Base-by-base conservation (phyloP, 2,888 invertebrate genomes). In the Onthophagus sagittarius region DNA sequence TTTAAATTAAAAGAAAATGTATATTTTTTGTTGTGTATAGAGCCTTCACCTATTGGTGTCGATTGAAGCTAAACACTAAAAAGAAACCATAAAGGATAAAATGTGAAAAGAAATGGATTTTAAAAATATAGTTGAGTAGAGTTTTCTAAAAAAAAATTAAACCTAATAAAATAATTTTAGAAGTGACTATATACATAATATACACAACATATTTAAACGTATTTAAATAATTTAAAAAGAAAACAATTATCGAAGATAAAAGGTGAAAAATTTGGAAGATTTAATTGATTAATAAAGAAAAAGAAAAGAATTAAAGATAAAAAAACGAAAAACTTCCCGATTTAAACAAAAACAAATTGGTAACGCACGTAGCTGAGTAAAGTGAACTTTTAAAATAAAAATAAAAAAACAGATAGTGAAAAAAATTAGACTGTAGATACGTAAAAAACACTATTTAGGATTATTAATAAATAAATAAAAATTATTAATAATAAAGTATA, bases 311-410 rank as follows among this genome's bases (percentile, higher is more conserved):
- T 9, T 53, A 53, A 53, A 53, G 39, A 4, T 15, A 64, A 64
- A 67, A 53, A 62, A 69, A 73, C 70, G 53, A 63, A 31, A 63
- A 73, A 73, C 71, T 71, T 73, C 71, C 73, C 73, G 71, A 71
- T 23, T 23, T n/a, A 72, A 71, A 73, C 33, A 69, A 5, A 32
- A 15, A 69, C 6, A 15, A 69, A 69, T 11, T 32, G 53, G 53
- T 62, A 70, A 14, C 70, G 70, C 70, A 70, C 70, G 67, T 67
- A 67, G 67, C 67, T 67, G 23, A 64, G 32, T 70, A 70, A 62
- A 62, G 33, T 70, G 14, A 70, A 62, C 53, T 23, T 67, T 67
- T 31, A 67, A 23, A 23, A 64, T 23, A 64, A 64, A 64, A 9
- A n/a, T 64, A 15, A 64, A 23, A 64, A 67, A 67, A 31, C 14